Conservation (phyloP, 2,888 invertebrate species). For the Pollenia amentaria region DNA sequence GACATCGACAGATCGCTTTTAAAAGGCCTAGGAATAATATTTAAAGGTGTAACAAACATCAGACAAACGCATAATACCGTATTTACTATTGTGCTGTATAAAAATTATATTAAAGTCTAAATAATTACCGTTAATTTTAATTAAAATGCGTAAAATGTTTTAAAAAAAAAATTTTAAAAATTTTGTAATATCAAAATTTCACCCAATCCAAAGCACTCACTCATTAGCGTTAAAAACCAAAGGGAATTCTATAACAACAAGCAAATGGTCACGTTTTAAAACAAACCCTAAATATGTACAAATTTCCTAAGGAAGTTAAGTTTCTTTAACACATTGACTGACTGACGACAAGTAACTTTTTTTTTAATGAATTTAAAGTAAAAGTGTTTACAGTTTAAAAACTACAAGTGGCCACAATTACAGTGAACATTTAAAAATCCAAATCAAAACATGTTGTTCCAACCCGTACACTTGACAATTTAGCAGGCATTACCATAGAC, state of each 20-base stretch:
- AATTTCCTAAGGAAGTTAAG: slow-evolving; percentile 66
- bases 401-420: not conserved
- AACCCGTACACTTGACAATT: slow-evolving; percentile 58
- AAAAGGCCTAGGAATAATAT: no score
- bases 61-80: not conserved
- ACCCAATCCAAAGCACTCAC: slow-evolving; percentile 4
- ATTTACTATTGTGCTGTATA: no score
- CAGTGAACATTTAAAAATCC: not conserved
- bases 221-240: not conserved
- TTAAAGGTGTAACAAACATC: no score
- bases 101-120: no score
- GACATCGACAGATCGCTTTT: no score
- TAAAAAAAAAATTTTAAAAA: slow-evolving; percentile 1
- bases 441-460: slow-evolving; percentile 36
- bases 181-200: slow-evolving; percentile 54
- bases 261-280: slow-evolving; percentile 53
- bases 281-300: slow-evolving; percentile 44
- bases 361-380: slow-evolving; percentile 40
- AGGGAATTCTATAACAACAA: not conserved
- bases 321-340: slow-evolving; percentile 42
- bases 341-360: slow-evolving; percentile 6
- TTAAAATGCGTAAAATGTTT: slow-evolving; percentile 55
- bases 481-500: slow-evolving; percentile 61
- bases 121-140: no score
- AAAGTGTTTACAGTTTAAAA: slow-evolving; percentile 59